Evolutionary conservation across 2,888 invertebrate genomes (phyloP).

Genomic region (Tromatobia lineatoria): DNA sequence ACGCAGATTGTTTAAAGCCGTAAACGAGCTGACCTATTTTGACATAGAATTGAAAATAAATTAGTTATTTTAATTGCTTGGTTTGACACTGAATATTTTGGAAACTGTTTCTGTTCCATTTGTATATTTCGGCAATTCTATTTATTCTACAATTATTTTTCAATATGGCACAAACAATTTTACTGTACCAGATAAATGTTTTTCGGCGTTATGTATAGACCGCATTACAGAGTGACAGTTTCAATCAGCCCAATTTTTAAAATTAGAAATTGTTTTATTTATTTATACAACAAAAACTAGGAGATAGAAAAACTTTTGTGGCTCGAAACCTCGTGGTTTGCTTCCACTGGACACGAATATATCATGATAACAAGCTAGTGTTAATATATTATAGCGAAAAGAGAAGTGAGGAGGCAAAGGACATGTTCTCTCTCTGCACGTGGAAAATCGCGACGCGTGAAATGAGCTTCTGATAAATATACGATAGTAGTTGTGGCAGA

Average conservation of each 20-base stretch:
- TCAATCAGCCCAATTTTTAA: slow-evolving; percentile 11
- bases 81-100: no score
- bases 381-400: slow-evolving; percentile 5
- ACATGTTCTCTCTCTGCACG: slow-evolving; percentile 31
- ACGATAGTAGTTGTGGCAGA: neutral
- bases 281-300: neutral
- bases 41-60: no score
- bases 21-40: no score
- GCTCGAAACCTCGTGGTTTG: slow-evolving; percentile 8
- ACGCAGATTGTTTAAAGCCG: no score
- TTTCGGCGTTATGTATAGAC: no score
- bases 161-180: neutral
- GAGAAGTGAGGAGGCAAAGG: slow-evolving; percentile 22
- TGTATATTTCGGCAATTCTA: neutral
- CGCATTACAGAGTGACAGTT: neutral
- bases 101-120: no score
- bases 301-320: slow-evolving; percentile 27
- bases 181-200: no score
- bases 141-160: neutral
- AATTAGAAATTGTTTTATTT: slow-evolving; percentile 19
- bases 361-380: slow-evolving; percentile 29
- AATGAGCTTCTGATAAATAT: slow-evolving; percentile 50
- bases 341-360: slow-evolving; percentile 16
- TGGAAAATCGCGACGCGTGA: slow-evolving; percentile 55
- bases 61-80: no score